Conservation (phyloP, 1,140 invertebrate species). For the Aplysia californica region DNA sequence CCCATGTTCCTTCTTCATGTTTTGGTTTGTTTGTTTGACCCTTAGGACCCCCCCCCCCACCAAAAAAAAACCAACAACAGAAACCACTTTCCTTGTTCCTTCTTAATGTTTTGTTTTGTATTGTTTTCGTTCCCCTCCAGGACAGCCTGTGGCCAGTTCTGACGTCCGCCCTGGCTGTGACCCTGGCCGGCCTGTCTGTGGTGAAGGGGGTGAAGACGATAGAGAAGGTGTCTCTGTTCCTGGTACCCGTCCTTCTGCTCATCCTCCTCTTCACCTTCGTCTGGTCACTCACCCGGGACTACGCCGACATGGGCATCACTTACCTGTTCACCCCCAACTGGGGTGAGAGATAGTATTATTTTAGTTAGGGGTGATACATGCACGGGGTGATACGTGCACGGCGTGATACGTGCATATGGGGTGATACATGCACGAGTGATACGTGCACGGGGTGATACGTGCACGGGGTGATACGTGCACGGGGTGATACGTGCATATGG, state of each 20-base stretch:
- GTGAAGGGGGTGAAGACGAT: slow-evolving; percentile 59
- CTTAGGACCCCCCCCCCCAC: too few relatives aligned
- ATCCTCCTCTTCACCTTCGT: slow-evolving; percentile 60
- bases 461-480: too few relatives aligned
- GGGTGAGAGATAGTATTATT: slow-evolving; percentile 55
- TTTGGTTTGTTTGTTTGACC: too few relatives aligned
- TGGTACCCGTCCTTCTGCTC: slow-evolving; percentile 56
- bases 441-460: too few relatives aligned
- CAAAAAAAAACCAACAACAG: too few relatives aligned
- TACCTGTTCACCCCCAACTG: slow-evolving; percentile 59
- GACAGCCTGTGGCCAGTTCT: slow-evolving; percentile 59
- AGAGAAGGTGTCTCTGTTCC: slow-evolving; percentile 60
- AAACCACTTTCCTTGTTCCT: too few relatives aligned
- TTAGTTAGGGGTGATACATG: too few relatives aligned
- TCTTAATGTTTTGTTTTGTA: not conserved
- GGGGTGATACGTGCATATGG: too few relatives aligned
- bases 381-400: too few relatives aligned
- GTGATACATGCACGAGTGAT: too few relatives aligned
- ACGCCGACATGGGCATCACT: slow-evolving; percentile 50
- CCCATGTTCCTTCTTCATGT: too few relatives aligned
- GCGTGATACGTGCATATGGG: too few relatives aligned
- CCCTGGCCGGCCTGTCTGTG: slow-evolving; percentile 51
- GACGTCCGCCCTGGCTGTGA: slow-evolving; percentile 44
- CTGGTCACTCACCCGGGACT: slow-evolving; percentile 53
- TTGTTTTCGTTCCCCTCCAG: slow-evolving; percentile 28